Conservation (phyloP, 1,140 invertebrate genomes). For the Caerostris extrusa region DNA sequence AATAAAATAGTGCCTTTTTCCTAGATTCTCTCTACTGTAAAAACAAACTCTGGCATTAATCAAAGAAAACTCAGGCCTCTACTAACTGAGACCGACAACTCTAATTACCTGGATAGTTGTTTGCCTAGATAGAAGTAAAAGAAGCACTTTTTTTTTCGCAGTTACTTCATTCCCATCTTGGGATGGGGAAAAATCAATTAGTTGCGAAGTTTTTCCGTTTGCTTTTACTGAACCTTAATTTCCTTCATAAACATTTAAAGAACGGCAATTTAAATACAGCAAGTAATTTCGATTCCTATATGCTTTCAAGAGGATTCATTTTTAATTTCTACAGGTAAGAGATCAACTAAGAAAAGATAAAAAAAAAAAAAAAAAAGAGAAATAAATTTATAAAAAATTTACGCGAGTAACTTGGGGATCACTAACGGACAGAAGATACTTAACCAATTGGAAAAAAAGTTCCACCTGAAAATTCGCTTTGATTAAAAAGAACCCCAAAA, state of each 20-base stretch:
- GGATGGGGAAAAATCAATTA: slow-evolving; percentile 67
- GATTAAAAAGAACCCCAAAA: slow-evolving; percentile 46
- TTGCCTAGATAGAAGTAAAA: slow-evolving; percentile 55
- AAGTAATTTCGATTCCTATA: slow-evolving; percentile 62
- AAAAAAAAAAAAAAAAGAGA: neutral
- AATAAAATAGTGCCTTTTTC: slow-evolving; percentile 58
- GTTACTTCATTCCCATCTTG: slow-evolving; percentile 32
- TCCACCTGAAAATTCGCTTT: neutral
- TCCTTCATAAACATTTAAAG: slow-evolving; percentile 73
- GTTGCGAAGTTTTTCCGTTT: slow-evolving; percentile 68
- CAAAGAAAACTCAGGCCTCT: slow-evolving; percentile 45
- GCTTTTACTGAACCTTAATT: slow-evolving; percentile 64
- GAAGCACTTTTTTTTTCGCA: slow-evolving; percentile 26
- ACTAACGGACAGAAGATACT: slow-evolving; percentile 17
- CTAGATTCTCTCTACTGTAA: slow-evolving; percentile 42
- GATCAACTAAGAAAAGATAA: neutral
- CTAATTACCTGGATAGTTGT: slow-evolving; percentile 70
- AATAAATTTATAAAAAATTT: neutral
- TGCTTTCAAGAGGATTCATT: slow-evolving; percentile 28
- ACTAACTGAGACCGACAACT: slow-evolving; percentile 67
- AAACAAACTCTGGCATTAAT: slow-evolving; percentile 48
- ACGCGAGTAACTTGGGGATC: neutral
- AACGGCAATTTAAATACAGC: slow-evolving; percentile 70
- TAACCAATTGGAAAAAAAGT: slow-evolving; percentile 16
- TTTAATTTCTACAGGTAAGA: slow-evolving; percentile 61